Base-by-base conservation (phyloP, 2,888 invertebrate genomes). In the Stenchaetothrips biformis region DNA sequence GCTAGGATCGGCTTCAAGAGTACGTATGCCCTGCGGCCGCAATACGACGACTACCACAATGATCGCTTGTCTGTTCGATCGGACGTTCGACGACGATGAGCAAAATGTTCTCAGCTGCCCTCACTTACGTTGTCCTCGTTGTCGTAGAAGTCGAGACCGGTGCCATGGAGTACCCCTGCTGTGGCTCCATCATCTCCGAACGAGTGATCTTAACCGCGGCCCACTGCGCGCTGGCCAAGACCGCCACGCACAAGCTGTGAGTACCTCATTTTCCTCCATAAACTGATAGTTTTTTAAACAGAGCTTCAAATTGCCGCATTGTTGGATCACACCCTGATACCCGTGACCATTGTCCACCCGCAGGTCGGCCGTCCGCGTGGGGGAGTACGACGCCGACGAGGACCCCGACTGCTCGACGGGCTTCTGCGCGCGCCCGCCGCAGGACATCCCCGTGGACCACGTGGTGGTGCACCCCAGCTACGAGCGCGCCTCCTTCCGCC, bases 391-490 rank as follows among this genome's bases (percentile, higher is more conserved):
- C 84, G 90, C 91, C 0, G 88, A 90, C n/a, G 89, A 89, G 0
- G 92, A 93, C 85, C 92, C 93, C 0, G 94, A 94, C 85, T 94
- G 94, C 85, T 92, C 91, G 79, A 90, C 90, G 77, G 91, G 90
- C 83, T 94, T 94, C 87, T 94, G 94, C 86, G 93, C 93, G 0
- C 90, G 92, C 0, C 90, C 92, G 0, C 90, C 91, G 0, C 91
- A 92, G 84, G 92, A 92, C 82, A 90, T 94, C 83, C 90, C 91
- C 82, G 92, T 94, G 79, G 92, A 92, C 83, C 92, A 92, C 84
- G 92, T 94, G 0, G 89, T 94, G 81, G 92, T 94, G 0, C 94
- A 95, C 87, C 94, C 94, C 0, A 92, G 92, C 62, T 94, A 93
- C 84, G 90, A 89, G 87, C 84, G 86, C 27, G 84, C 85, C 77